Conservation (phyloP, 2,797 vertebrate species). For the Ctenosaura bakeri region DNA sequence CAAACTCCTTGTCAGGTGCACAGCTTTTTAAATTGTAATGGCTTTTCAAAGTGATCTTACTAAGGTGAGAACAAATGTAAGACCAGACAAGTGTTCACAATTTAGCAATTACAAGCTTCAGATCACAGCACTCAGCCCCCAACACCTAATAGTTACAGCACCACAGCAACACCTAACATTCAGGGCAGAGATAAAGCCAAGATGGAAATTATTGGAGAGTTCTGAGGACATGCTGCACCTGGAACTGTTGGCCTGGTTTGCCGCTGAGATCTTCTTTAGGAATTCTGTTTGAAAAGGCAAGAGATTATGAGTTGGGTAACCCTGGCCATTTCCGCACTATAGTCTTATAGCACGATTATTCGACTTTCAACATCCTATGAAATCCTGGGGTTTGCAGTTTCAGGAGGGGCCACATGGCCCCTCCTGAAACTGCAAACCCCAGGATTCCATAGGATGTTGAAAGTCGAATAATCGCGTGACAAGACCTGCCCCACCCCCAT, state of each 20-base stretch:
- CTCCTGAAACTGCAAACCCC: no score
- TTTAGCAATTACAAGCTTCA: background rate
- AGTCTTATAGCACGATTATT: no score
- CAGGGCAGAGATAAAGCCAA: background rate
- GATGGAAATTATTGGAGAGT: background rate
- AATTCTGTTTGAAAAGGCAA: background rate
- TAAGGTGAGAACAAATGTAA: constrained; percentile 16
- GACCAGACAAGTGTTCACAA: background rate
- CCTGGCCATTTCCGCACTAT: no score
- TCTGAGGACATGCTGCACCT: background rate
- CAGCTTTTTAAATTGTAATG: background rate
- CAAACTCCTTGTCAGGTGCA: background rate
- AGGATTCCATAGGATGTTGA: no score
- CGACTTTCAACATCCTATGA: no score
- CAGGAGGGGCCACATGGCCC: no score
- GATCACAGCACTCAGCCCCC: no score
- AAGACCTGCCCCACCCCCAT: background rate
- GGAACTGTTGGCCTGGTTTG: background rate
- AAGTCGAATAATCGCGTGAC: no score
- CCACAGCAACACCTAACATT: background rate
- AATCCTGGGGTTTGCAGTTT: no score
- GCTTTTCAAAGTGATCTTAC: constrained; percentile 12
- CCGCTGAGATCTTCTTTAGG: background rate
- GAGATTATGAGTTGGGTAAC: no score
- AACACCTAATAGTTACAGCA: background rate